Base-by-base conservation (phyloP, 2,797 vertebrate genomes). In the Lepilemur ruficaudatus region DNA sequence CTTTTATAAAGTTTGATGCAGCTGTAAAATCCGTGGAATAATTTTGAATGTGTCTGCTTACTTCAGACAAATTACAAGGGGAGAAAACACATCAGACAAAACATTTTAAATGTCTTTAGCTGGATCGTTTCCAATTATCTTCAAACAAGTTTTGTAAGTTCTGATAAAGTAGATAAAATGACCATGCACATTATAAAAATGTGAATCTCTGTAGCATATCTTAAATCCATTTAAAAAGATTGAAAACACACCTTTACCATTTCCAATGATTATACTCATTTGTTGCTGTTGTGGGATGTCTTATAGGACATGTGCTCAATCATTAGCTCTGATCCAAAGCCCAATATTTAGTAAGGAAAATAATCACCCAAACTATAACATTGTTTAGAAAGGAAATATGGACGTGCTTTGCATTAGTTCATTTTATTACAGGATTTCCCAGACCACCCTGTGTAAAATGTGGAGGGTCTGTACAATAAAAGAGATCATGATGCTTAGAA, bases 121-220 rank as follows among this genome's bases (percentile, higher is more conserved):
- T 91, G 83, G 89, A 89, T n/a, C 46, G 20, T 81, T 96, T 94
- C 95, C 89, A 97, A 9, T 94, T 20, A 83, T 52, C 79, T 92
- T 91, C 83, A 89, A 95, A 95, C 6, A 91, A 57, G 63, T 93
- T 96, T 96, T 86, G 57, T 79, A 69, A 80, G 78, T 94, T 96
- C 69, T 72, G 61, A 91, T 72, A 93, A 96, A 91, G 63, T 61
- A 91, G 94, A 86, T 85, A 95, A 93, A 95, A 95, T 91, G 50
- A 75, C 28, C 35, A 46, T 76, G 43, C 28, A 86, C 93, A 90
- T 97, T 69, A 96, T 96, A 91, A 93, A 97, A 96, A 84, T 52
- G 25, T 52, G 73, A 91, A 48, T 88, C 75, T 95, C 78, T 86
- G 14, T 23, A 69, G 32, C 35, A 55, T 86, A 89, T 61, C 95